Base-by-base conservation (phyloP, 2,888 invertebrate species). In the Euplexia lucipara region DNA sequence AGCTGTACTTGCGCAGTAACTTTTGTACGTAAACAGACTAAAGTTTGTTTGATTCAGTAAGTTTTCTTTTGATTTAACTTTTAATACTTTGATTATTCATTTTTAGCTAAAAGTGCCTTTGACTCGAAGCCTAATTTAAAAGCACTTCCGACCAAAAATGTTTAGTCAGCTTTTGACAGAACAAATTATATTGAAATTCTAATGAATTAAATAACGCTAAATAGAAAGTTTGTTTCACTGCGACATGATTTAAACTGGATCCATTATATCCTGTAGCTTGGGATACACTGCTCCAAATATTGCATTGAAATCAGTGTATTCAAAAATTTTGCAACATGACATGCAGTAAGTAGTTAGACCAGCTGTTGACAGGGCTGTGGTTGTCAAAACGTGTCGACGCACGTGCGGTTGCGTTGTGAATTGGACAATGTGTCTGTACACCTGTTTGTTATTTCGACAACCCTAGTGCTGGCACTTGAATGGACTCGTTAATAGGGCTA, bases 381-480 rank as follows among this genome's bases (percentile, higher is more conserved):
- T 79, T 69, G 54, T 58, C 54, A 37, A 58, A 75, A 60, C 49
- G 35, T 75, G 65, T 65, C 41, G 57, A 54, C 62, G 44, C 34
- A 60, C 57, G 51, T 69, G 72, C 58, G 68, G 66, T 66, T 37
- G 35, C 30, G 30, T 35, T 30, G 18, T 57, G 60, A 47, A 58
- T 52, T 61, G 62, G 44, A 41, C 47, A 20, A 53, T 60, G 49
- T 59, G 49, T 45, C 42, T 60, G 51, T 60, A 62, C 52, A 71
- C 53, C 65, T 71, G 65, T 62, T 80, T 76, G 61, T 72, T 65
- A 80, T 78, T 51, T 64, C 70, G 70, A 67, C 70, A 67, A 63
- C 59, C 75, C 66, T 78, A 64, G 59, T 44, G n/a, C 54, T 37
- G 18, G 41, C 53, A 60, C 44, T 63, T 64, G 42, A 70, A 70